Evolutionary conservation across 2,888 invertebrate species (phyloP), one percentile per base, ranked within the genome.

Genomic region (Pristionchus arcanus): DNA sequence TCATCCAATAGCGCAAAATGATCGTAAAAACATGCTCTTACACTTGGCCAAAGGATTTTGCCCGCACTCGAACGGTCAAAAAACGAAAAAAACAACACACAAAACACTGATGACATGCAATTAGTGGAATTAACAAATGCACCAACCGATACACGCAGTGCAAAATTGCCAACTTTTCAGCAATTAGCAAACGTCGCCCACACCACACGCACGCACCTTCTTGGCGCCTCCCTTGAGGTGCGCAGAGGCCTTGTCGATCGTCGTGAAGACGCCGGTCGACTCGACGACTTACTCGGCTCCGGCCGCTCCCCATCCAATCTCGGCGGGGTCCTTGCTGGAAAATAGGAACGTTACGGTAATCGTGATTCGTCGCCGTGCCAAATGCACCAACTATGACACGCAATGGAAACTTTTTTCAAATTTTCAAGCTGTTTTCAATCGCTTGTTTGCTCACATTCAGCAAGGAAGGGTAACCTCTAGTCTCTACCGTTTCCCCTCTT

Each of bases 241-340:
- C 95, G 97, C 97, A 86, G 91, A 92, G 66, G 98, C 98, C 95
- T 97, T 97, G 5, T 98, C 98, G 90, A 97, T 97, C 92, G 98
- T 98, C 92, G 98, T 98, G 96, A 98, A 99, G n/a, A 98, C 98
- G 94, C 98, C 99, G 93, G 99, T 99, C 28, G 98, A 98, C 96
- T 99, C 99, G 68, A 99, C 98, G 89, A 99, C 97, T 95, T 98
- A 98, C 95, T 98, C 97, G 95, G 98, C 99, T 91, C 98, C 98
- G 59, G 95, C 95, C 96, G 97, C 97, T 90, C 96, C 97, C 98
- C 98, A 99, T 94, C 97, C 97, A 95, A 98, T 98, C 93, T 96
- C 96, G 91, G 96, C 96, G 5, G 97, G 97, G 96, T 95, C 94
- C 91, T 92, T 94, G 74, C 92, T 91, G 91, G 53, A 88, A 88